Evolutionary conservation across 2,113 vertebrate species (phyloP).

Genomic region (Promerops cafer): DNA sequence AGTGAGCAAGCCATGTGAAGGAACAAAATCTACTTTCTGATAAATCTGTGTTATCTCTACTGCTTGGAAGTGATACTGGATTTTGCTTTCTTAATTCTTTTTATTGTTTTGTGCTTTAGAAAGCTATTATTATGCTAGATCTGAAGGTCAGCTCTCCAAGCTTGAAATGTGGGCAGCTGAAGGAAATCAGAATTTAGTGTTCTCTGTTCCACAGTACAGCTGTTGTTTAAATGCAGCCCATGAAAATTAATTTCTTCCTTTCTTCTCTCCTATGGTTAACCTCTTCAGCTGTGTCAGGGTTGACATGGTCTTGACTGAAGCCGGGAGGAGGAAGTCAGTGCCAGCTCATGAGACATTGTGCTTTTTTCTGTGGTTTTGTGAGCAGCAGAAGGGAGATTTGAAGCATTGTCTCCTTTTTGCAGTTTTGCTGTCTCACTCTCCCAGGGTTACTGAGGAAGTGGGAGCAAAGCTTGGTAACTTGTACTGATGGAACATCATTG

Average conservation of each 20-base stretch:
- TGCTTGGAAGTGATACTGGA: not conserved
- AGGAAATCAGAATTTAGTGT: not conserved
- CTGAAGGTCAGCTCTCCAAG: slow-evolving; percentile 50
- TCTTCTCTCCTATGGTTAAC: not conserved
- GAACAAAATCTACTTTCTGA: not conserved
- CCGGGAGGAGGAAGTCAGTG: not conserved
- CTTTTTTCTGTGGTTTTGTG: not conserved
- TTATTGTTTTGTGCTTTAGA: not conserved
- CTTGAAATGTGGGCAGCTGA: slow-evolving; percentile 22
- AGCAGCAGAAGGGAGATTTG: not conserved
- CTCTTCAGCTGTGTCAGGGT: not conserved
- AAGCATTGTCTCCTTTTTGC: not conserved
- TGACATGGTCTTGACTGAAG: not conserved
- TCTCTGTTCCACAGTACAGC: slow-evolving; percentile 4
- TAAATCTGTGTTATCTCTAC: not conserved
- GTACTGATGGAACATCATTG: not conserved
- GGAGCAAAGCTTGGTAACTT: not conserved
- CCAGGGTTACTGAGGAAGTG: not conserved
- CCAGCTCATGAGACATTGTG: not conserved
- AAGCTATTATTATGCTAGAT: not conserved
- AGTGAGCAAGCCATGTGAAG: not conserved
- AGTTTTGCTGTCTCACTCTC: not conserved
- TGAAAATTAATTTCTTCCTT: not conserved
- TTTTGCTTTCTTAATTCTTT: not conserved
- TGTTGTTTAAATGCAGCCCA: slow-evolving; percentile 47